Base-by-base conservation (phyloP, 2,888 invertebrate genomes). In the Thyatira batis region DNA sequence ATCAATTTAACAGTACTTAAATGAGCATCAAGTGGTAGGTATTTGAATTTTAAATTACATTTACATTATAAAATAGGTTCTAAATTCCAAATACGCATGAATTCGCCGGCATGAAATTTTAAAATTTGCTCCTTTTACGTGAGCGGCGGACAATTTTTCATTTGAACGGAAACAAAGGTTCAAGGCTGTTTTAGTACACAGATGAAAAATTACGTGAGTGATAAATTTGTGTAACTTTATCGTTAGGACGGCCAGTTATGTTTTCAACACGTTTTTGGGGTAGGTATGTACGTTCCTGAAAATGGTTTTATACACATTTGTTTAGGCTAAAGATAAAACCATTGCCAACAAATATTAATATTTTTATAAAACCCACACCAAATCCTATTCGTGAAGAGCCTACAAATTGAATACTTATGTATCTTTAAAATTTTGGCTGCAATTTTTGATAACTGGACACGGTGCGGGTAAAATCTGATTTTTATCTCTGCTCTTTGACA, bases 201-300 rank as follows among this genome's bases (percentile, higher is more conserved):
- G 20, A 27, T 27, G 20, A 48, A 48, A 48, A 48, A 48, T 48
- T 48, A 48, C 48, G 48, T 48, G 48, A 48, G 28, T 28, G 48
- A 48, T 48, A 48, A 48, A 48, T 48, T 48, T 48, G 27, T 27
- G 48, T 48, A 28, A 48, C 48, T 48, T 48, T 48, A 48, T 48
- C 48, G 27, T 27, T 27, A 27, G 48, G 45, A 10, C 2, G 2
- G 44, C 20, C 44, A 45, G 44, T 45, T 45, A n/a, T 45, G 45
- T 45, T 45, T 45, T 45, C n/a, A 20, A 10, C 4, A 45, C 20
- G 21, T 45, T 45, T 45, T 45, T 11, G 23, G 45, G 23, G n/a
- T 20, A n/a, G n/a, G n/a, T n/a, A n/a, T n/a, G n/a, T n/a, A 1
- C 10, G n/a, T 23, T 21, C 11, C 8, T 23, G 5, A 21, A 21